Percentiles rank a stretch among this genome's conserved stretches.
Conservation (phyloP, 2,888 invertebrate species). For the Stratiomys singularior region DNA sequence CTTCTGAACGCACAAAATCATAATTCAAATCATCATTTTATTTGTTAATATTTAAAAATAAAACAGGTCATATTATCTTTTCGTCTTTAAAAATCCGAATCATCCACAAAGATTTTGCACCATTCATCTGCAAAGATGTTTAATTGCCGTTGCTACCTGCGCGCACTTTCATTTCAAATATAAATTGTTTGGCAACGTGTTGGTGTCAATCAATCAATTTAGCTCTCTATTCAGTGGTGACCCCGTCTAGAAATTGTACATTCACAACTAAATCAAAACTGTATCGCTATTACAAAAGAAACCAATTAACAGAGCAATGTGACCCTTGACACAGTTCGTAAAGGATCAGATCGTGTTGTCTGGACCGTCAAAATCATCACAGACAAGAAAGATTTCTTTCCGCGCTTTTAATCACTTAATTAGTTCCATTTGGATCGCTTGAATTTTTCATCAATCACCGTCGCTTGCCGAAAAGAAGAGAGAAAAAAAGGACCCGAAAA, state of each 20-base stretch:
- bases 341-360: slow-evolving; percentile 3
- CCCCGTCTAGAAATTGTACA: not conserved
- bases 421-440: slow-evolving; percentile 42
- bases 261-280: slow-evolving; percentile 1
- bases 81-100: no score
- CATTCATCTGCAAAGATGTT: no score
- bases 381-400: slow-evolving; percentile 24
- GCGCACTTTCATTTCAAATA: not conserved
- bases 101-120: no score
- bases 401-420: slow-evolving; percentile 45
- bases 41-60: no score
- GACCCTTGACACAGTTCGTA: slow-evolving; percentile 39
- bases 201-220: slow-evolving; percentile 8
- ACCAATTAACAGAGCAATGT: slow-evolving; percentile 49
- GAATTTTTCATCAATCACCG: slow-evolving; percentile 43
- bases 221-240: not conserved
- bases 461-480: not conserved
- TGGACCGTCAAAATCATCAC: not conserved
- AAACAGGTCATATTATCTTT: no score
- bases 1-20: no score
- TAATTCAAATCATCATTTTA: no score
- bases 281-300: slow-evolving; percentile 41
- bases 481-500: not conserved
- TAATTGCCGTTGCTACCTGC: no score
- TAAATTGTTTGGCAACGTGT: not conserved